These are phyloP conservation scores for Anthoscopus minutus DNA, from an alignment of 2,113 vertebrate genomes.

Conservation along the genomic window DNA sequence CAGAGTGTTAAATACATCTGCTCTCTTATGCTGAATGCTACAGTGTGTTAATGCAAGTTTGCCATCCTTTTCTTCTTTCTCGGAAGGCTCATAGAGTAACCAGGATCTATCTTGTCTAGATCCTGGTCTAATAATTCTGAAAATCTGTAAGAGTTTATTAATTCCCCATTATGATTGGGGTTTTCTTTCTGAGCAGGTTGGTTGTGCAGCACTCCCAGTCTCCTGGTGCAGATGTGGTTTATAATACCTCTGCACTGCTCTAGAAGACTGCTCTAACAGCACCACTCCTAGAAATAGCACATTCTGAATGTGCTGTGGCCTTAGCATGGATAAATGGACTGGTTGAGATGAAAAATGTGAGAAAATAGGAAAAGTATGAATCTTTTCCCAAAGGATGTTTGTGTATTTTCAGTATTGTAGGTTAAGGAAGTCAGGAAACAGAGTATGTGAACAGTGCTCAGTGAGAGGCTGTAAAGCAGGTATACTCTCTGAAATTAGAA, in stretches of 20 bases:
- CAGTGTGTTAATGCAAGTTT: background rate
- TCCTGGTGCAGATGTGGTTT: background rate
- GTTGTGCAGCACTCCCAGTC: background rate
- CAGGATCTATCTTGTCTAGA: background rate
- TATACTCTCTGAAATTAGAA: background rate
- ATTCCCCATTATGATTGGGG: background rate
- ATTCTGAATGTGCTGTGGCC: background rate
- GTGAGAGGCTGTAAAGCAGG: background rate
- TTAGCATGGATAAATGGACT: background rate
- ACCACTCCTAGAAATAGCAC: background rate
- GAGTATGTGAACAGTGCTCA: background rate
- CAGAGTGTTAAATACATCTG: background rate
- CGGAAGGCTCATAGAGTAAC: background rate
- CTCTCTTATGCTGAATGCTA: background rate
- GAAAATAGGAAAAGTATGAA: background rate
- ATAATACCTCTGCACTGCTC: background rate
- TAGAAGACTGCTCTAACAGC: background rate
- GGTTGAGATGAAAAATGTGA: background rate
- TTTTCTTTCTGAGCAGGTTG: background rate
- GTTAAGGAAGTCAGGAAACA: background rate
- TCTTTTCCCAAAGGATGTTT: background rate
- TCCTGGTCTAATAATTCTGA: background rate
- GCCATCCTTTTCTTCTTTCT: background rate
- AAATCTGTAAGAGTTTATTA: background rate
- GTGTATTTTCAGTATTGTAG: background rate